phyloP scores from a whole-genome alignment of 2,797 vertebrate genomes.

The Sciurus carolinensis region DNA sequence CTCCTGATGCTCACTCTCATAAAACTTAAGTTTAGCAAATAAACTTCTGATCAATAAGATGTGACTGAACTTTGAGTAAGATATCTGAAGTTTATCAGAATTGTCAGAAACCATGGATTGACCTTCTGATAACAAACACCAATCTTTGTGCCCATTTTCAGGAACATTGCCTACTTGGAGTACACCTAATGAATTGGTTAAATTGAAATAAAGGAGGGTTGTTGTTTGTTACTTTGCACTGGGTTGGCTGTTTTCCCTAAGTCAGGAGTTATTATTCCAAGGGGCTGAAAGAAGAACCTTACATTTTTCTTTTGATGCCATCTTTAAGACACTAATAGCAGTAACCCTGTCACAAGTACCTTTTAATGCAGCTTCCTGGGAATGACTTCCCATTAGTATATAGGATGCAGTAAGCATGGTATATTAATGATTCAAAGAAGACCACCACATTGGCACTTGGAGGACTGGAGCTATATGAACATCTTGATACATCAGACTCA shows the following conservation, averaged over 20 bases:
- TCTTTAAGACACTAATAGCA: not conserved
- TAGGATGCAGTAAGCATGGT: not conserved
- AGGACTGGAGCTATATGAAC: not conserved
- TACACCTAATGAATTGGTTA: not conserved
- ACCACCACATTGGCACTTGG: accelerated
- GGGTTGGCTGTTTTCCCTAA: not conserved
- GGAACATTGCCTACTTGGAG: not conserved
- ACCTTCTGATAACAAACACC: not conserved
- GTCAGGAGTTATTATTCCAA: not conserved
- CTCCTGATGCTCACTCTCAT: not conserved
- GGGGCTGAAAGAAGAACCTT: not conserved
- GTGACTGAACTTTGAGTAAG: not conserved
- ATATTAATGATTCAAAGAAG: not conserved
- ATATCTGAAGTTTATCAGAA: not conserved
- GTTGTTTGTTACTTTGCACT: not conserved
- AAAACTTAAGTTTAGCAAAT: not conserved
- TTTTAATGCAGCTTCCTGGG: not conserved
- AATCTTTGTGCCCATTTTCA: not conserved
- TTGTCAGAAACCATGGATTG: not conserved
- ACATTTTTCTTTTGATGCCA: not conserved
- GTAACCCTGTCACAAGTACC: not conserved
- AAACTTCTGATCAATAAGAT: not conserved
- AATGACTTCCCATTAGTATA: not conserved
- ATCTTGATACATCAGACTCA: not conserved
- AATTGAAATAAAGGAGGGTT: not conserved